Percentiles rank a stretch among this genome's conserved stretches.
Conservation (phyloP, 2,797 vertebrate species). For the Atherinosoma microstoma region DNA sequence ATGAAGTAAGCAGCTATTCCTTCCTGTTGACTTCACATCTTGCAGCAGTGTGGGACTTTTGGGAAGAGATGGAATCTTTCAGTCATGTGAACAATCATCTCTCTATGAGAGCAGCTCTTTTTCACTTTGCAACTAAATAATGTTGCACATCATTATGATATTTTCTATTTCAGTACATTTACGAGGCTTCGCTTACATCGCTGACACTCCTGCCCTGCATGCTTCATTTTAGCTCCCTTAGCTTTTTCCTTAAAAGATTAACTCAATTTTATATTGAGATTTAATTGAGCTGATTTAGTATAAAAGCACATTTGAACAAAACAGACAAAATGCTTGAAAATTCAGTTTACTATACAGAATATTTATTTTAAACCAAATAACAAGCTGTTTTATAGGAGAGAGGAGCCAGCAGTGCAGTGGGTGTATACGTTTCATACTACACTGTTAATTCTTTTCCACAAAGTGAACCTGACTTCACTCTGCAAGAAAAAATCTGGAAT, state of each 20-base stretch:
- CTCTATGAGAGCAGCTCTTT: conserved; percentile 35
- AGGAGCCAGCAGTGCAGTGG: too few species aligned
- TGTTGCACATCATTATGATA: conserved; percentile 35
- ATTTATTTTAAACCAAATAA: too few species aligned
- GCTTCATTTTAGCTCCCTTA: background rate
- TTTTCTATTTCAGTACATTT: conserved; percentile 34
- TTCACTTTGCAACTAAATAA: conserved; percentile 31
- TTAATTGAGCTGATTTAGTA: background rate
- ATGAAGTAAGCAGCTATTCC: conserved; percentile 43
- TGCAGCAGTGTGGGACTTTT: conserved; percentile 67
- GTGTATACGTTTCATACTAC: too few species aligned
- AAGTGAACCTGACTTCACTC: too few species aligned
- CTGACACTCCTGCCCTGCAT: background rate
- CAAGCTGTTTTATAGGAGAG: background rate
- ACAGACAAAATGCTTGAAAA: background rate
- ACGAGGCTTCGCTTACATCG: conserved; percentile 17
- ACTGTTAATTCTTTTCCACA: too few species aligned
- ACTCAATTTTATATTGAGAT: background rate
- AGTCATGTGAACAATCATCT: conserved; percentile 49
- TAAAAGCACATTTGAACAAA: background rate
- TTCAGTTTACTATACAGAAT: too few species aligned
- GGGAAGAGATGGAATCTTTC: conserved; percentile 53
- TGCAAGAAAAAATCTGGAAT: too few species aligned
- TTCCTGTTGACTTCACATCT: conserved; percentile 65
- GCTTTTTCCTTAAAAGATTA: background rate